phyloP scores from a whole-genome alignment of 1,140 invertebrate species.

The Danaus melanippus region DNA sequence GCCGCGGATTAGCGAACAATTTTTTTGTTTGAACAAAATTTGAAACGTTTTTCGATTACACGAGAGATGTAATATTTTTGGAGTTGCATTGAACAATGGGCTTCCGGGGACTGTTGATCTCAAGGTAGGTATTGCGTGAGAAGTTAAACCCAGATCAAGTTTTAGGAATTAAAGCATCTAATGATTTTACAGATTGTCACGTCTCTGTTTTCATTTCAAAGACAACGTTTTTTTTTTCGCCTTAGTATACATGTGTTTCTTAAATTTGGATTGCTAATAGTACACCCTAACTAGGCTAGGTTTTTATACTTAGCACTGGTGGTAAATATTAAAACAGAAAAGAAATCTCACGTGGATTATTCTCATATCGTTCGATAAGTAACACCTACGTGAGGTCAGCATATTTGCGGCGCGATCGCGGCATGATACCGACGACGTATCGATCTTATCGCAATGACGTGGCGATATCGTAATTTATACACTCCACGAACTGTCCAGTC shows the following conservation, averaged over 20 bases:
- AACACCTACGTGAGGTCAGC: conserved; percentile 64
- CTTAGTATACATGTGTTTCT: no score
- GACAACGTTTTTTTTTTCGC: no score
- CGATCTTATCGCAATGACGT: conserved; percentile 60
- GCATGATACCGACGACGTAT: conserved; percentile 59
- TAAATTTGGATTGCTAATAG: no score
- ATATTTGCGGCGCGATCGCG: conserved; percentile 59
- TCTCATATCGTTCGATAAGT: conserved; percentile 41
- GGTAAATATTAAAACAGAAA: no score
- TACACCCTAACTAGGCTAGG: no score
- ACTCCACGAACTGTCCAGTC: conserved; percentile 51
- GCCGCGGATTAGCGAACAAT: conserved; percentile 57
- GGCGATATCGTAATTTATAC: conserved; percentile 59
- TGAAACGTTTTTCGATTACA: conserved; percentile 59
- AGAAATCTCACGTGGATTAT: conserved; percentile 31
- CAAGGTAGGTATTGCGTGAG: conserved; percentile 35
- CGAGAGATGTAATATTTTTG: conserved; percentile 54
- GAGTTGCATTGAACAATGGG: conserved; percentile 50
- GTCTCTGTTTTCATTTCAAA: no score
- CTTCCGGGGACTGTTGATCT: conserved; percentile 53
- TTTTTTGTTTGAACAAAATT: conserved; percentile 57
- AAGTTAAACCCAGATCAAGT: conserved; percentile 45
- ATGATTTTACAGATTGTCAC: no score
- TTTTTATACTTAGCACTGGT: no score
- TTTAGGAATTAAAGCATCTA: conserved; percentile 13